phyloP scores from a whole-genome alignment of 2,888 invertebrate genomes.

The Perithous albicinctus region DNA sequence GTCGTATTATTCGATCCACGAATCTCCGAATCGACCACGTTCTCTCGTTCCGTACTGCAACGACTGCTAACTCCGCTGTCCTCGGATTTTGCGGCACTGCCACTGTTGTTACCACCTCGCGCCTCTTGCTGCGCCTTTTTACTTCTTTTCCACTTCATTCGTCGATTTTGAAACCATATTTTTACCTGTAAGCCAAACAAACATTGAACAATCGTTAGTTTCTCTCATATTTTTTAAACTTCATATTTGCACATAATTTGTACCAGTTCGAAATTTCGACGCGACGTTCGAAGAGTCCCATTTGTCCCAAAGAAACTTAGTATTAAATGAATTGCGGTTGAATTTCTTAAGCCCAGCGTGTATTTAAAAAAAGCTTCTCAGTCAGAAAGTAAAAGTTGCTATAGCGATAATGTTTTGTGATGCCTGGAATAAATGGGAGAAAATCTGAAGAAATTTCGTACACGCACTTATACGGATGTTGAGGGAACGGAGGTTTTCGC shows the following conservation, averaged over 20 bases:
- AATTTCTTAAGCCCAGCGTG: too few relatives aligned
- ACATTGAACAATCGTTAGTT: slow-evolving; percentile 17
- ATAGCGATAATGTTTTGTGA: not conserved
- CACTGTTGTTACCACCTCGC: slow-evolving; percentile 70
- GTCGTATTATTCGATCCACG: slow-evolving; percentile 46
- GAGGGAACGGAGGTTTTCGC: slow-evolving; percentile 11
- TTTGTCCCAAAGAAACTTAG: too few relatives aligned
- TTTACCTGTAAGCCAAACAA: slow-evolving; percentile 90
- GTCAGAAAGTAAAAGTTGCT: not conserved
- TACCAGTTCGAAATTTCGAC: too few relatives aligned
- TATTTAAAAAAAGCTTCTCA: too few relatives aligned
- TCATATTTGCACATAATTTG: not conserved
- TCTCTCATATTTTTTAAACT: not conserved
- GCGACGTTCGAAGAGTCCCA: too few relatives aligned
- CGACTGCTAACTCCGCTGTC: slow-evolving; percentile 57
- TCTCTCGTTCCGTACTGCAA: slow-evolving; percentile 57
- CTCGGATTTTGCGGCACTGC: slow-evolving; percentile 73
- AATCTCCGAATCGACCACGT: slow-evolving; percentile 44
- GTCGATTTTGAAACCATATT: slow-evolving; percentile 99
- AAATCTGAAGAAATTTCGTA: slow-evolving; percentile 17
- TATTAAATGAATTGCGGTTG: too few relatives aligned
- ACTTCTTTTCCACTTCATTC: slow-evolving; percentile 99
- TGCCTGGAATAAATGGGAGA: not conserved
- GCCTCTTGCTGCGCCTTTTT: slow-evolving; percentile 98
- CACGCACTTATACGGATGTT: not conserved